Evolutionary conservation across 2,113 vertebrate species (phyloP).

Genomic region (Oxyura jamaicensis): DNA sequence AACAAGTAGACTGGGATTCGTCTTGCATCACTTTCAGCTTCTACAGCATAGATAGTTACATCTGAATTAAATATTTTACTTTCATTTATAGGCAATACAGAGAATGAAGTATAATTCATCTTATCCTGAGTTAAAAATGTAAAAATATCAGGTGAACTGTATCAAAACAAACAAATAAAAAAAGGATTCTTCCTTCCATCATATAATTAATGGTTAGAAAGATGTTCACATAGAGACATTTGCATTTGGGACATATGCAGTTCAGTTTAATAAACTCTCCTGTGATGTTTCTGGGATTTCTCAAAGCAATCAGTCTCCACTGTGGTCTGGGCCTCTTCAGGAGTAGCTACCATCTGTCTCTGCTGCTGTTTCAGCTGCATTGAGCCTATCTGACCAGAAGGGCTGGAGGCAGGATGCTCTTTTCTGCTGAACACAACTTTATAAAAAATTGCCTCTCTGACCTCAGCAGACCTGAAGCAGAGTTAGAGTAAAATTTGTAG

Average conservation of each 20-base stretch:
- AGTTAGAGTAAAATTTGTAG: background rate
- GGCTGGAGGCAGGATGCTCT: background rate
- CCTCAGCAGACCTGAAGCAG: background rate
- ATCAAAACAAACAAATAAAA: background rate
- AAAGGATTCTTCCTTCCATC: background rate
- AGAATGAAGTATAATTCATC: background rate
- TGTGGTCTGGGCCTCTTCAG: background rate
- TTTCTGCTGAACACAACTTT: background rate
- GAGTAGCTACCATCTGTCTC: accelerated
- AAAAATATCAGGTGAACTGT: background rate
- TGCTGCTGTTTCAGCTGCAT: background rate
- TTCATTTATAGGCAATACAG: background rate
- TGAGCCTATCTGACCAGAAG: background rate
- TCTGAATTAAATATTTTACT: background rate
- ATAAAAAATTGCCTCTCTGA: background rate
- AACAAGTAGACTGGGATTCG: background rate
- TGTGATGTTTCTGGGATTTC: background rate
- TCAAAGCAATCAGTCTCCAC: background rate
- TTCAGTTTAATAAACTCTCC: background rate
- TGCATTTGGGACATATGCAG: background rate
- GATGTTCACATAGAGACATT: background rate
- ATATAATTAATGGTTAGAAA: background rate
- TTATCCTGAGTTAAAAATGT: accelerated
- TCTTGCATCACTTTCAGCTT: background rate
- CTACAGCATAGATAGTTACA: background rate